A percentile compares a stretch with the other conserved stretches of the same genome.
Conservation (phyloP, 2,113 vertebrate genomes). For the Murina feae region DNA sequence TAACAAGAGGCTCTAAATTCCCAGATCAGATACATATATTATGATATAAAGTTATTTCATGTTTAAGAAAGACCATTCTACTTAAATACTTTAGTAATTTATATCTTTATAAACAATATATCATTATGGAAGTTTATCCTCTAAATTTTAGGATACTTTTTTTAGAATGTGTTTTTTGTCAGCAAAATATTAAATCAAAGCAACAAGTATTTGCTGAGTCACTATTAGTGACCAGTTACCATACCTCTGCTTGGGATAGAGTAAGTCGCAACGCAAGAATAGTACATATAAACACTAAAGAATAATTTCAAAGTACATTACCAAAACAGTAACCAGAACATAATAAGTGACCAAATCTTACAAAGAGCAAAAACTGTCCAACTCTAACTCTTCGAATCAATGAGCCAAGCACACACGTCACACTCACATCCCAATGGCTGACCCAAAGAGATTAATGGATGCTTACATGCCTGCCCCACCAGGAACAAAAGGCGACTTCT, state of each 20-base stretch:
- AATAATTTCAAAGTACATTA: conserved; percentile 19
- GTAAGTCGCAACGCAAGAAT: neutral
- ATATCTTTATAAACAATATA: neutral
- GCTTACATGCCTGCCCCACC: neutral
- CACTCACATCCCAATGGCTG: neutral
- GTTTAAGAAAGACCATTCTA: neutral
- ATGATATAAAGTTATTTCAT: neutral
- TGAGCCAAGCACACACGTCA: neutral
- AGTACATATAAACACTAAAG: neutral
- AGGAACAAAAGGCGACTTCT: neutral
- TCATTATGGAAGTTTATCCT: neutral
- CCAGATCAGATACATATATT: neutral
- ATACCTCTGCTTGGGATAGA: neutral
- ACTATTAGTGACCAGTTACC: neutral
- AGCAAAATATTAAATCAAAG: conserved; percentile 24
- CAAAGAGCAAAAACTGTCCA: neutral
- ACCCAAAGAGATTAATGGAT: neutral
- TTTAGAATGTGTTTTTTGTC: neutral
- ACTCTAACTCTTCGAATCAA: neutral
- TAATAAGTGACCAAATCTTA: neutral
- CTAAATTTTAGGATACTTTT: conserved; percentile 20
- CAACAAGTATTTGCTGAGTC: neutral
- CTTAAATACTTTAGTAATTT: neutral
- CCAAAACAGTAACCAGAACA: neutral
- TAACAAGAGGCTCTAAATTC: neutral